Base-by-base conservation (phyloP, 2,888 invertebrate genomes). In the Harpalus rufipes region DNA sequence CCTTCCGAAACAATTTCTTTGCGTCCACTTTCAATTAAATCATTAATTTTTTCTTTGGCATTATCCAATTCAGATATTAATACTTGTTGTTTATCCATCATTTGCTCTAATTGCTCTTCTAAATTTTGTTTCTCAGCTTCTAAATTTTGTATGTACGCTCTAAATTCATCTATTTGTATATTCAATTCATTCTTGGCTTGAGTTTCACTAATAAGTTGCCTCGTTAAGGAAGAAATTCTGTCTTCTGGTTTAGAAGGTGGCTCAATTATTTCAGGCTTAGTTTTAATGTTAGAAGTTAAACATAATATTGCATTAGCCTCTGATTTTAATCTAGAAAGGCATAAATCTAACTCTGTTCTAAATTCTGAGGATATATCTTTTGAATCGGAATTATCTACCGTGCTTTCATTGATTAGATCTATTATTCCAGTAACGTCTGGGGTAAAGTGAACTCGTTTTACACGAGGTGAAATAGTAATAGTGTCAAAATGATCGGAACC, bases 241-340 rank as follows among this genome's bases (percentile, higher is more conserved):
- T 89, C 89, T 84, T 90, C 89, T 63, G 86, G 80, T 87, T 85
- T 86, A 86, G 63, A 32, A n/a, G 25, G 21, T 25, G 79, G 58
- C 1, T 16, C 84, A 39, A 41, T 41, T 56, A 87, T 87, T 18
- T 85, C 74, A 65, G 86, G 81, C 44, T 84, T 84, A 16, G 63
- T 10, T 80, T 84, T 85, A 21, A 89, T 79, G 85, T 88, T 89
- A 8, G 87, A 84, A 0, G 90, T 94, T n/a, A 95, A 90, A 44
- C 94, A 93, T 68, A 96, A 91, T 86, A 96, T 91, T 21, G 94
- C 94, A 51, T 94, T 94, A 0, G 96, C 96, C 88, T 96, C 96
- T 7, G 92, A 90, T 86, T 94, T 93, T 79, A 96, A 90, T 21
- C 95, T 92, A 79, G 93, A 92, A 86, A 96, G 89, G 87, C 96